Percentiles rank a stretch among this genome's conserved stretches.
These are phyloP conservation scores for Andricus curvator DNA, from an alignment of 2,888 invertebrate species.

Conservation along the genomic window DNA sequence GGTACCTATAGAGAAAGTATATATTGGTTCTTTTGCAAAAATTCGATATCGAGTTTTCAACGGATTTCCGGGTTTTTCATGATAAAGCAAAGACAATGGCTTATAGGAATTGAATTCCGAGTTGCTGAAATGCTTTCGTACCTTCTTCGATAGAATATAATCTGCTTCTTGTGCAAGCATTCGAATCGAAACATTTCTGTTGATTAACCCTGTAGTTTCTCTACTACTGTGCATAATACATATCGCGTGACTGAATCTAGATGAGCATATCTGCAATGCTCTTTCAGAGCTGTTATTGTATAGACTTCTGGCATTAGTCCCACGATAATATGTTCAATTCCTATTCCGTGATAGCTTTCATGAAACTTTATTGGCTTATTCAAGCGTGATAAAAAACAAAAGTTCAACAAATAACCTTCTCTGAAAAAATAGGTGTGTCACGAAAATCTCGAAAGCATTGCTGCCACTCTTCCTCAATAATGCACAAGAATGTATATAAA, in stretches of 20 bases:
- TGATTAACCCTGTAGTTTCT: conserved; percentile 31
- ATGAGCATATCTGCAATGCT: conserved; percentile 30
- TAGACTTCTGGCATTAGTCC: conserved; percentile 34
- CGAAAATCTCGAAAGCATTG: too few species aligned
- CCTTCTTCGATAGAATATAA: background rate
- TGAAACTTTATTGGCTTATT: background rate
- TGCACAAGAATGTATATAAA: too few species aligned
- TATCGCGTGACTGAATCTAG: conserved; percentile 35
- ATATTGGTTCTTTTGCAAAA: too few species aligned
- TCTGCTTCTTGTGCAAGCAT: background rate
- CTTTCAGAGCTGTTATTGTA: conserved; percentile 31
- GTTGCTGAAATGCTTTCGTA: background rate
- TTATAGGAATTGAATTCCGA: background rate
- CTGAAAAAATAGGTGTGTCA: too few species aligned
- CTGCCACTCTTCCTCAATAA: too few species aligned
- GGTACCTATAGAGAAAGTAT: too few species aligned
- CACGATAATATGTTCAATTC: conserved; percentile 20
- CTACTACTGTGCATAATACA: conserved; percentile 17
- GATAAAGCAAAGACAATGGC: too few species aligned
- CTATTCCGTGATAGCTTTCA: background rate
- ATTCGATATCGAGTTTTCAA: too few species aligned
- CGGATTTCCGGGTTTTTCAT: too few species aligned
- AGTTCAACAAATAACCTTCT: too few species aligned
- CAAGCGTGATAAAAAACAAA: too few species aligned
- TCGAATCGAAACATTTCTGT: conserved; percentile 19